A percentile compares a stretch with the other conserved stretches of the same genome.
Evolutionary conservation across 2,113 vertebrate genomes (phyloP).

Genomic region (Acrocephalus arundinaceus): DNA sequence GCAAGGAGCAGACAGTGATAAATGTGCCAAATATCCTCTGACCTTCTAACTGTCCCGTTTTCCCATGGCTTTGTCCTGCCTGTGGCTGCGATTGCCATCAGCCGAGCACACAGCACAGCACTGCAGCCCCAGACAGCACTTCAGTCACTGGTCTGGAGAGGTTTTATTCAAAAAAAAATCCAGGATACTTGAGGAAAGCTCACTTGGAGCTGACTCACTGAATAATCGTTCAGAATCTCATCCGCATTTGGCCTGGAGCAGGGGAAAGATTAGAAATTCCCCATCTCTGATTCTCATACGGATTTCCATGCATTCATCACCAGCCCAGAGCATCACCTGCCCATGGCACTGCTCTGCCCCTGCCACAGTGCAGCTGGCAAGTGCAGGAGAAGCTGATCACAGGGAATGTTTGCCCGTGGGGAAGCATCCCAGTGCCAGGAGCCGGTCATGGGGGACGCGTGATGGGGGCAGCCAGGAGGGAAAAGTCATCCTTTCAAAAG

Average conservation of each 20-base stretch:
- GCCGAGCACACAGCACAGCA: rapidly evolving
- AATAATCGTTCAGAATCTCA: not conserved
- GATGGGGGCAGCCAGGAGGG: not conserved
- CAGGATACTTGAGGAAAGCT: not conserved
- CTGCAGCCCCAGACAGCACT: not conserved
- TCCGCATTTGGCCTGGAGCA: not conserved
- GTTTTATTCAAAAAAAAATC: not conserved
- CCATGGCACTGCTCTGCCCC: not conserved
- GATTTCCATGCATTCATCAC: not conserved
- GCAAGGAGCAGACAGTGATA: not conserved
- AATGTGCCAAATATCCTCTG: not conserved
- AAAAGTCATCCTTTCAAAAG: not conserved
- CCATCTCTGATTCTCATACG: not conserved
- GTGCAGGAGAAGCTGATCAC: rapidly evolving
- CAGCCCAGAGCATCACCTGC: not conserved
- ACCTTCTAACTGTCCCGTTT: not conserved
- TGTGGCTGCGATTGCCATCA: not conserved
- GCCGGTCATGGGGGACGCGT: rapidly evolving
- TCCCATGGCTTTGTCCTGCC: not conserved
- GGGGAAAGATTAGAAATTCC: not conserved
- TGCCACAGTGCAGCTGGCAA: not conserved
- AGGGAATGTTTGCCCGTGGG: rapidly evolving
- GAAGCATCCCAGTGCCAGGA: rapidly evolving
- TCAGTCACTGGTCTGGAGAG: not conserved
- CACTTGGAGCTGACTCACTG: not conserved